Conservation (phyloP, 2,888 invertebrate genomes). For the Copidosoma aretas region DNA sequence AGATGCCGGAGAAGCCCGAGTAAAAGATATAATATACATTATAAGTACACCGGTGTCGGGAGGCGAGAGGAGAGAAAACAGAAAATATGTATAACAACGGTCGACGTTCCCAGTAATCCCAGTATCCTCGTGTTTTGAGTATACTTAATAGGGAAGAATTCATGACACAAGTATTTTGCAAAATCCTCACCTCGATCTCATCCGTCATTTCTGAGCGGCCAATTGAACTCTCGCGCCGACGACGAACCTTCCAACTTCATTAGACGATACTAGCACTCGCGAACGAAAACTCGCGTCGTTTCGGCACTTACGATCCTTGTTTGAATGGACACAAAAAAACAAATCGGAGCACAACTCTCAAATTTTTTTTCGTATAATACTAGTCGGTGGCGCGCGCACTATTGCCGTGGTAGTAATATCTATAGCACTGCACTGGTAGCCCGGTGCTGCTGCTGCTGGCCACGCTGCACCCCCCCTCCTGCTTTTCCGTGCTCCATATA, state of each 20-base stretch:
- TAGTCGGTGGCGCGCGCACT: too few relatives aligned
- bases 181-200: slow-evolving; percentile 59
- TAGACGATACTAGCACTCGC: slow-evolving; percentile 5
- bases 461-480: too few relatives aligned
- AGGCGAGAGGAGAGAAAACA: slow-evolving; percentile 13
- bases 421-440: too few relatives aligned
- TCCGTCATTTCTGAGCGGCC: slow-evolving; percentile 57
- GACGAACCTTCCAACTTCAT: slow-evolving; percentile 42
- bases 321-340: too few relatives aligned
- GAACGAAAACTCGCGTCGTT: not conserved
- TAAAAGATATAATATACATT: too few relatives aligned
- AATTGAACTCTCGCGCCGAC: slow-evolving; percentile 56
- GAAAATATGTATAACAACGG: too few relatives aligned
- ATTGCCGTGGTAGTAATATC: too few relatives aligned
- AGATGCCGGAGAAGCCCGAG: slow-evolving; percentile 13
- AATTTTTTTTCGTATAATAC: too few relatives aligned
- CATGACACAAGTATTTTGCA: not conserved
- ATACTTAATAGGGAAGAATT: not conserved
- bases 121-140: not conserved
- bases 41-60: slow-evolving; percentile 6
- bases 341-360: too few relatives aligned
- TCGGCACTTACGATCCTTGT: not conserved
- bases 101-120: not conserved
- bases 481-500: too few relatives aligned
- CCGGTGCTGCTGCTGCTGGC: not conserved